A percentile compares a stretch with the other conserved stretches of the same genome.
Evolutionary conservation across 1,140 invertebrate genomes (phyloP).

Genomic region (Dreissena rostriformis): DNA sequence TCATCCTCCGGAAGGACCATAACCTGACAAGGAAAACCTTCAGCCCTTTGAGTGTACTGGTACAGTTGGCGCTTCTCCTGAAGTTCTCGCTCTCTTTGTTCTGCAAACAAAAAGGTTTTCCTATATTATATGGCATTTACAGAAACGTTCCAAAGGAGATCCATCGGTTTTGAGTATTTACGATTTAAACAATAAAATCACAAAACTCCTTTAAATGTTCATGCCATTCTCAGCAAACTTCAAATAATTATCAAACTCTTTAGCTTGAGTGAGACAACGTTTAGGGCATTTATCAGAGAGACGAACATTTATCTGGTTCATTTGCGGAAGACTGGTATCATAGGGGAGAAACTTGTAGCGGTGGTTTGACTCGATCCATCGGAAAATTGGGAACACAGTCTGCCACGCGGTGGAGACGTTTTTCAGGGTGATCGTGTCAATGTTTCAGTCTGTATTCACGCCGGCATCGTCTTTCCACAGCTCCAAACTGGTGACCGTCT

Average conservation of each 20-base stretch:
- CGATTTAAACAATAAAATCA: too few species aligned
- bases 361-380: conserved; percentile 24
- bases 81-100: conserved; percentile 28
- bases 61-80: conserved; percentile 27
- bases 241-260: too few species aligned
- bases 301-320: neutral
- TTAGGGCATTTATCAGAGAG: too few species aligned
- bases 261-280: too few species aligned
- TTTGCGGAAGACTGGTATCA: conserved; percentile 41
- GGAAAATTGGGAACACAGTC: conserved; percentile 37
- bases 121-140: too few species aligned
- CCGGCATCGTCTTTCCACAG: conserved; percentile 34
- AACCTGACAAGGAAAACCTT: conserved; percentile 1
- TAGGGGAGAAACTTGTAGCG: conserved; percentile 23
- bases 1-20: conserved; percentile 14
- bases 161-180: too few species aligned
- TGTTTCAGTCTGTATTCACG: conserved; percentile 3
- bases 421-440: conserved; percentile 30
- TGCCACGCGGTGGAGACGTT: conserved; percentile 2
- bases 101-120: neutral
- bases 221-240: too few species aligned
- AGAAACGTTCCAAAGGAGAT: too few species aligned
- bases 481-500: neutral
- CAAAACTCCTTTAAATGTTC: too few species aligned
- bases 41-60: neutral